Base-by-base conservation (phyloP, 2,797 vertebrate species). In the Ceyx erithaca region DNA sequence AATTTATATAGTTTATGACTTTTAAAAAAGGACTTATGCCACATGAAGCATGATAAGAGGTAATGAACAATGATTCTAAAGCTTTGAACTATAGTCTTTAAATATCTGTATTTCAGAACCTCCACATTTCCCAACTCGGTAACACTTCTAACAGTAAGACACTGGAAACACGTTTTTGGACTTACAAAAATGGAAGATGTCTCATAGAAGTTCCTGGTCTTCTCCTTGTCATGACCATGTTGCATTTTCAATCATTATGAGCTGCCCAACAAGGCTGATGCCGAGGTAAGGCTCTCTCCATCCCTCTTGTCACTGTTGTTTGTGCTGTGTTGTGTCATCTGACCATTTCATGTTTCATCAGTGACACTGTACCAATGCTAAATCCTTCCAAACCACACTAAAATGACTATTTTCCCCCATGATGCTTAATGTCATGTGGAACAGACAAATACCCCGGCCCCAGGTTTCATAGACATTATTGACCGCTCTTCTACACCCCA, bases 201-300 rank as follows among this genome's bases (percentile, higher is more conserved):
- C 23, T 68, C n/a, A 5, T 16, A 7, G 3, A 20, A 82, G 46
- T 30, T 82, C 57, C 68, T 35, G 54, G 12, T 46, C 23, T 59
- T 80, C 49, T 63, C n/a, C 26, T 33, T 90, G 33, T 18, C 26
- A 16, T 0, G 0, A 33, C 31, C 3, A 4, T 59, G 26, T 6
- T 67, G 18, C 10, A 31, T 26, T 75, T 90, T 45, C 62, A 19
- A 1, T n/a, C 28, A 1, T 3, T 13, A n/a, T 31, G 73, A 72
- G 52, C 41, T 72, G 52, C 37, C 46, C 0, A 0, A 10, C 16
- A 15, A 0, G 0, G 25, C 49, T 73, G 26, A 2, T 35, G 41
- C 48, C 75, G 52, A 3, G 25, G 41, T 26, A 10, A 64, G 58
- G 30, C 1, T 1, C 28, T 64, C 70, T 71, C 77, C 35, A 37